phyloP scores from a whole-genome alignment of 2,888 invertebrate species.

The Stenoptilia bipunctidactyla region DNA sequence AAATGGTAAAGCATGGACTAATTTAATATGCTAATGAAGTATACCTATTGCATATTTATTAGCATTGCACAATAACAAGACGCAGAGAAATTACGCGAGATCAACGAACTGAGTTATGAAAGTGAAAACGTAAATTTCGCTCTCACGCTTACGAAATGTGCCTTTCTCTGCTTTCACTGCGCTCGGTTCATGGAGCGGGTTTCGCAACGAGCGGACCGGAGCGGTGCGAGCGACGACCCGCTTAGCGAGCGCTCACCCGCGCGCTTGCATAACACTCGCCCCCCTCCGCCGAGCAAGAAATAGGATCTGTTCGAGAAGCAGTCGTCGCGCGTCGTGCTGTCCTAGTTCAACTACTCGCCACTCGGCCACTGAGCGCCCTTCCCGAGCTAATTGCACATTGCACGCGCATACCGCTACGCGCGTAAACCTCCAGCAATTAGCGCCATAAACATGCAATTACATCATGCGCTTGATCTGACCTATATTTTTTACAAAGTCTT shows the following conservation, averaged over 20 bases:
- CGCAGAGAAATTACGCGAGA: conserved; percentile 24
- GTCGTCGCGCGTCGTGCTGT: conserved; percentile 10
- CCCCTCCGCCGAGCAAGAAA: conserved; percentile 34
- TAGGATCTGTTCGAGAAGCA: conserved; percentile 41
- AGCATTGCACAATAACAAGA: neutral
- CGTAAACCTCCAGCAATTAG: conserved; percentile 14
- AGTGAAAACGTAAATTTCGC: conserved; percentile 69
- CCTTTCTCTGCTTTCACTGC: conserved; percentile 70
- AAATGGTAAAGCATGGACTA: neutral
- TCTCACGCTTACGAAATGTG: conserved; percentile 66
- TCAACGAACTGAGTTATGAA: conserved; percentile 55
- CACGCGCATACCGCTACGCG: conserved; percentile 16
- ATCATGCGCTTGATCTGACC: conserved; percentile 19
- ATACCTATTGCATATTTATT: neutral
- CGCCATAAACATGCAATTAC: conserved; percentile 11
- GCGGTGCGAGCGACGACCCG: conserved; percentile 71
- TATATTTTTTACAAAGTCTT: too few species aligned
- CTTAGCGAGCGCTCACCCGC: conserved; percentile 76
- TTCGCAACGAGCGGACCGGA: conserved; percentile 54
- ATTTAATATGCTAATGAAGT: too few species aligned
- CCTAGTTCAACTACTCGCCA: too few species aligned
- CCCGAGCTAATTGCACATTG: conserved; percentile 43
- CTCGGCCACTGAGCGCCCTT: conserved; percentile 37
- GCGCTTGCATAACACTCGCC: conserved; percentile 58
- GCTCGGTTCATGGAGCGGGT: conserved; percentile 28